Base-by-base conservation (phyloP, 2,797 vertebrate species). In the Chaetodon trifasciatus region DNA sequence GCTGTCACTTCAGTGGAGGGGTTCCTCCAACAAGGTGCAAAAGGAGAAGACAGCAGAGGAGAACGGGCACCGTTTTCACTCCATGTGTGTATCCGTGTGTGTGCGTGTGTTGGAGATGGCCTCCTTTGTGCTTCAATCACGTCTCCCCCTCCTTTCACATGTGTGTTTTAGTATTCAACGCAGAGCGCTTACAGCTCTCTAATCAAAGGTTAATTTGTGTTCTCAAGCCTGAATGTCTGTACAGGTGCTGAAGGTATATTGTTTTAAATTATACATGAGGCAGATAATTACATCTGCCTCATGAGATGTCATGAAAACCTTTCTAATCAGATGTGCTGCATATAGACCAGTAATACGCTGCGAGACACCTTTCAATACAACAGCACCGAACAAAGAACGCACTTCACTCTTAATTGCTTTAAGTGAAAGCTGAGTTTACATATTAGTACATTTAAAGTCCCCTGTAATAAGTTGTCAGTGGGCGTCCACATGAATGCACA, bases 1-100 rank as follows among this genome's bases (percentile, higher is more conserved):
- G 73, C 90, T 93, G 92, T 93, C 93, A 91, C 91, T 91, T 91
- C 69, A 67, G 84, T 83, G 83, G 82, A 88, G 86, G 78, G 68
- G 58, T 70, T 88, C 72, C 77, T 85, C 76, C 70, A 74, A 89
- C 74, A 83, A 88, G 89, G 90, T 89, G 85, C 90, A 82, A 88
- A 82, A 86, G 89, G 83, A 88, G 80, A 81, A 78, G 91, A 92
- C 88, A 89, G 90, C 84, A 87, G 82, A 80, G 82, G 78, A 83
- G 78, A 87, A 68, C 55, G 17, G 78, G 79, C 77, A 19, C 60
- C 78, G 85, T 58, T 85, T 84, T 24, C 56, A 21, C 42, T 57
- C 5, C 65, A 3, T 69, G 23, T 78, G 72, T 67, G 52, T 57
- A 56, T 73, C 53, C 47, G 55, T 70, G 40, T 55, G 57, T 84